A percentile compares a stretch with the other conserved stretches of the same genome.
phyloP scores from a whole-genome alignment of 2,797 vertebrate species.

The Coendou prehensilis region DNA sequence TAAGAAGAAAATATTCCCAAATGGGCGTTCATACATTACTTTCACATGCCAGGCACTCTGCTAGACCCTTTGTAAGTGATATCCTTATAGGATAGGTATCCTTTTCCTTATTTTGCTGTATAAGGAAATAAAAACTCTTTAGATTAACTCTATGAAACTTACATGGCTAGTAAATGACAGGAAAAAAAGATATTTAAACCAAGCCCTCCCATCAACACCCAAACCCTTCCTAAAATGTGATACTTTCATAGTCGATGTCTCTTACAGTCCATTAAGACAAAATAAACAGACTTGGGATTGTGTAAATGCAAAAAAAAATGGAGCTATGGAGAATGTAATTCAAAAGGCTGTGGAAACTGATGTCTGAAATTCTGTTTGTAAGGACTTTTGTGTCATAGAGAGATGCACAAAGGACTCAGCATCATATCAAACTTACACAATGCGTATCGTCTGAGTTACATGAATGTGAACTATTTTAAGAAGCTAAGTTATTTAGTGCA shows the following conservation, averaged over 20 bases:
- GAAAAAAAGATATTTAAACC: slow-evolving; percentile 9
- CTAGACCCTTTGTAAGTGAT: neutral
- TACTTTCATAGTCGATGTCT: neutral
- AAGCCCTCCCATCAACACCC: neutral
- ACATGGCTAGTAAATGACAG: neutral
- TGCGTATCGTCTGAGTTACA: slow-evolving; percentile 23
- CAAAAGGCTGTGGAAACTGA: neutral
- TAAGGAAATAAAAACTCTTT: neutral
- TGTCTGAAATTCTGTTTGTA: slow-evolving; percentile 53
- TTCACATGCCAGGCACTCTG: neutral
- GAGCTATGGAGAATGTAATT: neutral
- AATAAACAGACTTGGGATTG: neutral
- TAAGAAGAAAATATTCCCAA: neutral
- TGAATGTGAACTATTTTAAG: slow-evolving; percentile 64
- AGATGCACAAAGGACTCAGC: slow-evolving; percentile 42
- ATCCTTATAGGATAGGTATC: neutral
- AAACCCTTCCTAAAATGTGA: neutral
- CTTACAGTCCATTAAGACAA: neutral
- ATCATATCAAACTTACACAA: slow-evolving; percentile 57
- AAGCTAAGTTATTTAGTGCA: slow-evolving; percentile 29
- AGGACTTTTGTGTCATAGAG: slow-evolving; percentile 23
- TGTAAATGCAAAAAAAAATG: neutral
- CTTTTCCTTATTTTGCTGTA: slow-evolving; percentile 9
- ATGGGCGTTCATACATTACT: neutral
- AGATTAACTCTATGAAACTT: neutral